Percentiles rank a stretch among this genome's conserved stretches.
Evolutionary conservation across 2,797 vertebrate genomes (phyloP).

Genomic region (Perodicticus potto): DNA sequence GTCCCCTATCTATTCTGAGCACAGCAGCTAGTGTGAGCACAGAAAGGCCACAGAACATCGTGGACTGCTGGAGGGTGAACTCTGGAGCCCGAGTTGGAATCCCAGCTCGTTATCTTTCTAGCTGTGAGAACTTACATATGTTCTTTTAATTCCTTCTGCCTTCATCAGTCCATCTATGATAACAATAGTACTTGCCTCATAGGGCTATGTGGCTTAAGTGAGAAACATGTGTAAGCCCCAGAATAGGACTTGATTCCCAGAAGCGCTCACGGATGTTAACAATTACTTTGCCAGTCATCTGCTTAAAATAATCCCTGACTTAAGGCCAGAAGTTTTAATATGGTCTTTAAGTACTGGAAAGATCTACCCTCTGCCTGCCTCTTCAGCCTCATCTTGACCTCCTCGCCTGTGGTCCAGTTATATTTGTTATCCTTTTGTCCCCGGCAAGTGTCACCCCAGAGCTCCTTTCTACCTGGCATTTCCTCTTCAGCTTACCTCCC

Average conservation of each 20-base stretch:
- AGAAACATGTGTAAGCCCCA: not conserved
- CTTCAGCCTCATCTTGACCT: not conserved
- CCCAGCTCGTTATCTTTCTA: not conserved
- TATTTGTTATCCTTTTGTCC: not conserved
- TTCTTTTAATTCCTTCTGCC: not conserved
- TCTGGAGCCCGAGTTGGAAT: not conserved
- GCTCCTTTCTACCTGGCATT: not conserved
- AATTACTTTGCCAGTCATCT: not conserved
- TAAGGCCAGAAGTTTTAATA: not conserved
- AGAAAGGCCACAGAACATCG: not conserved
- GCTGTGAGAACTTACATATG: not conserved
- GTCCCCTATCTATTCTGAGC: not conserved
- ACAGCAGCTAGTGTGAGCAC: not conserved
- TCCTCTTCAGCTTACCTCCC: not conserved
- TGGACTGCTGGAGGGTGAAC: not conserved
- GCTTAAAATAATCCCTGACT: not conserved
- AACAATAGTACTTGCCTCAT: not conserved
- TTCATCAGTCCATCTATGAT: not conserved
- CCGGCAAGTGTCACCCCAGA: not conserved
- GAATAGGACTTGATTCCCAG: not conserved
- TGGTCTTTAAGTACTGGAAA: not conserved
- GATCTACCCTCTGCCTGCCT: not conserved
- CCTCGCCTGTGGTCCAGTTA: not conserved
- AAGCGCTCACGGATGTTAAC: not conserved
- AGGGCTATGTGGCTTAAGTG: not conserved